Percentiles rank a stretch among this genome's conserved stretches.
These are phyloP conservation scores for Bombus picipes DNA, from an alignment of 1,140 invertebrate species.

Conservation along the genomic window DNA sequence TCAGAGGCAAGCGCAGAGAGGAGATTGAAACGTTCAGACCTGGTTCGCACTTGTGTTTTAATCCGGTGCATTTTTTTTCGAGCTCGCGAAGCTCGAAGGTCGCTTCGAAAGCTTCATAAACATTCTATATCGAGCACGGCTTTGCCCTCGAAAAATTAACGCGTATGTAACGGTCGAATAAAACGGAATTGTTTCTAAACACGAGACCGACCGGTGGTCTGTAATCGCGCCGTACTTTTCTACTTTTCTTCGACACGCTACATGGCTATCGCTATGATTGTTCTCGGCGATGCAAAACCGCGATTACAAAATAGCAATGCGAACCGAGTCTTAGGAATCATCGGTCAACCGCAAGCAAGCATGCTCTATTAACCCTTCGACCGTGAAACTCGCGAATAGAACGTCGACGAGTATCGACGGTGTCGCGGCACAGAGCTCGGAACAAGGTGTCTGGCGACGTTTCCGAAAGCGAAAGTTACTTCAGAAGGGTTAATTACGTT, in stretches of 20 bases:
- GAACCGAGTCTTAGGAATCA: neutral
- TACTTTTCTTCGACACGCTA: neutral
- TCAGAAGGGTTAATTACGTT: slow-evolving; percentile 27
- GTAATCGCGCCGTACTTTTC: neutral
- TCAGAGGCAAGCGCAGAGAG: neutral
- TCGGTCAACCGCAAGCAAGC: slow-evolving; percentile 11
- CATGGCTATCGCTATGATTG: neutral
- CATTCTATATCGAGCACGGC: neutral
- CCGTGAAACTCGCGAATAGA: neutral
- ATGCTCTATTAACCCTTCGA: slow-evolving; percentile 19
- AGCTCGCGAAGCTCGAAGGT: slow-evolving; percentile 6
- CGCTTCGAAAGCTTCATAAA: neutral
- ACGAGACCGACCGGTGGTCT: neutral
- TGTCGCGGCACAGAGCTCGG: too few species aligned
- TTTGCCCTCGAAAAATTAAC: neutral
- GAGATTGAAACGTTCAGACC: slow-evolving; percentile 17
- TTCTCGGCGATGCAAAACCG: too few species aligned
- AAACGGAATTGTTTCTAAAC: neutral
- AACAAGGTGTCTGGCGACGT: neutral
- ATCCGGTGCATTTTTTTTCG: neutral
- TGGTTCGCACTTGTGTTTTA: slow-evolving; percentile 1
- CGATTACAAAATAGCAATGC: neutral
- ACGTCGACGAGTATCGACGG: neutral
- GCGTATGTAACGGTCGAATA: neutral
- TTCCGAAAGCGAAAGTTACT: slow-evolving; percentile 34